Base-by-base conservation (phyloP, 2,888 invertebrate genomes). In the Drosophila phalerata region DNA sequence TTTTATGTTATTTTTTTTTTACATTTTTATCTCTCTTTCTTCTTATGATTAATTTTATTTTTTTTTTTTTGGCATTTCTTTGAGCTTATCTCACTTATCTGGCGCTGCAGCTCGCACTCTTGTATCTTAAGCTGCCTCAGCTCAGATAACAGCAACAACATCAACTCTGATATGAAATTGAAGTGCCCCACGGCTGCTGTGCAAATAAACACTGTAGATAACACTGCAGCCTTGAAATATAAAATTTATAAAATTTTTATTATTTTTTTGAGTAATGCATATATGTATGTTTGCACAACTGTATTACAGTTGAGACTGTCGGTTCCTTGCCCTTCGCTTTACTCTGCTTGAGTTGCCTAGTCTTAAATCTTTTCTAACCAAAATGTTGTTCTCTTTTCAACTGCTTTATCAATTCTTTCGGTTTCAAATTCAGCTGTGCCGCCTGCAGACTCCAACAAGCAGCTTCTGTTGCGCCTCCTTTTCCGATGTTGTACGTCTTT, bases 391-490 rank as follows among this genome's bases (percentile, higher is more conserved):
- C 52, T 48, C 56, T 57, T 67, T 58, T 47, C 45, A 60, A 61
- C 60, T 62, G 55, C 48, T 73, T 73, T 56, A 73, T 67, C 64
- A 61, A 38, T 47, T 74, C 70, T 58, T 40, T 52, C 13, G 5
- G 28, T 47, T 32, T 32, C 22, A 22, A 22, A 3, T 69, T 52
- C 38, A 52, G 28, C 57, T 62, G 28, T 22, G 22, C 22, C 22
- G 22, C 22, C 22, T 22, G 22, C 22, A 22, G 22, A 22, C 2
- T 22, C 22, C 22, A 22, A 4, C 22, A 22, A 22, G 22, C 22
- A 22, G 79, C 80, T 79, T 80, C 80, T 77, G 81, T 80, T 73
- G 69, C 65, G 77, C 69, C 77, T 79, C 69, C 77, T 72, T 66
- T 77, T 75, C 47, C 53, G 79, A 49, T 66, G 58, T 64, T 65